Conservation (phyloP, 2,888 invertebrate genomes). For the Keiferia lycopersicella region DNA sequence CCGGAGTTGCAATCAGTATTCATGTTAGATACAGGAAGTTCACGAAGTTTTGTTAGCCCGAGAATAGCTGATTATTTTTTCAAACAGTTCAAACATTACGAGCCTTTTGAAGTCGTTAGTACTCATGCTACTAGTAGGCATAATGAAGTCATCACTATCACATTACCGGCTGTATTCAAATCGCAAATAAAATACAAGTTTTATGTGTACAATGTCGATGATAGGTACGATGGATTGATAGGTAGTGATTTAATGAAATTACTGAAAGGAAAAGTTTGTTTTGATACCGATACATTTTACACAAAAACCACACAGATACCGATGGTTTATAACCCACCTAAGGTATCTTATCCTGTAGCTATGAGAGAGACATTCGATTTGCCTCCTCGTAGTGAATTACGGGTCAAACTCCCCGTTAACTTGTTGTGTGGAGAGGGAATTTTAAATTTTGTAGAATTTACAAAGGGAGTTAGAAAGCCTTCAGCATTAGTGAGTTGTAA, state of each 20-base stretch:
- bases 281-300: neutral
- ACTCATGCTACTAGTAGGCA: constrained; percentile 1
- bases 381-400: neutral
- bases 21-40: constrained; percentile 34
- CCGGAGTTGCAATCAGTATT: constrained; percentile 32
- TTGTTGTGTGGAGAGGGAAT: constrained; percentile 27
- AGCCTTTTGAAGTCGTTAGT: constrained; percentile 33
- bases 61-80: constrained; percentile 27
- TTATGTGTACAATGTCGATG: constrained; percentile 30
- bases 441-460: constrained; percentile 23
- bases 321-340: no score
- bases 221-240: constrained; percentile 26
- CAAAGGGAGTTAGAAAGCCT: constrained; percentile 35
- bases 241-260: constrained; percentile 28
- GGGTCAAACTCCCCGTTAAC: constrained; percentile 13
- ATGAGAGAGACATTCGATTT: neutral
- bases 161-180: no score
- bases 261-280: constrained; percentile 22
- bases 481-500: constrained; percentile 27
- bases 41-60: constrained; percentile 33
- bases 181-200: constrained; percentile 22
- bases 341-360: no score
- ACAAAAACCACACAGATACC: neutral
- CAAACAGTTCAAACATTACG: constrained; percentile 18
- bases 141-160: constrained; percentile 13